A percentile compares a stretch with the other conserved stretches of the same genome.
phyloP scores from a whole-genome alignment of 2,113 vertebrate genomes.

The Argyrosomus japonicus region DNA sequence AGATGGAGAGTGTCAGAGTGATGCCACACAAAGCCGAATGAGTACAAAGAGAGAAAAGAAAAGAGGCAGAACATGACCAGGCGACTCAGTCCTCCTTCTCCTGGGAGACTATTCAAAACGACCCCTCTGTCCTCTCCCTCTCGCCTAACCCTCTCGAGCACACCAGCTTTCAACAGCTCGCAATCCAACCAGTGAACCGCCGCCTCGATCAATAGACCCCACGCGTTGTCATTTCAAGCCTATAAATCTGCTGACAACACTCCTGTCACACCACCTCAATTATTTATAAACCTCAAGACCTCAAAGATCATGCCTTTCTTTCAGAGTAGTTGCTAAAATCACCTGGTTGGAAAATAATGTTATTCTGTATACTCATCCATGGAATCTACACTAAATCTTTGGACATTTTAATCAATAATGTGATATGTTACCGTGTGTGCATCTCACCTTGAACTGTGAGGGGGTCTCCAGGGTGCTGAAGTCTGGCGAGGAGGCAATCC shows the following conservation, averaged over 20 bases:
- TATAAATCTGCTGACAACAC: slow-evolving; percentile 55
- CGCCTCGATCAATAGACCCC: slow-evolving; percentile 67
- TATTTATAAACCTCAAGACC: slow-evolving; percentile 55
- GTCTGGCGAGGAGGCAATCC: slow-evolving; percentile 91
- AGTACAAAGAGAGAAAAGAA: slow-evolving; percentile 24
- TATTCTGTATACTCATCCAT: background rate
- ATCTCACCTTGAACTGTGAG: slow-evolving; percentile 91
- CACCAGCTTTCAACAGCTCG: slow-evolving; percentile 62
- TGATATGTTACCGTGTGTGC: background rate
- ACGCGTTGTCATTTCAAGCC: slow-evolving; percentile 47
- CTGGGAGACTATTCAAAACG: slow-evolving; percentile 30
- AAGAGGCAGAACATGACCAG: slow-evolving; percentile 58
- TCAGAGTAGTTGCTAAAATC: slow-evolving; percentile 7
- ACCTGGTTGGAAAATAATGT: slow-evolving; percentile 10
- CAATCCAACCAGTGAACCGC: slow-evolving; percentile 49
- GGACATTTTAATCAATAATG: slow-evolving; percentile 32
- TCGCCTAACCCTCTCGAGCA: slow-evolving; percentile 40
- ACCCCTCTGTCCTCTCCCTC: slow-evolving; percentile 27
- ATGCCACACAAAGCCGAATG: slow-evolving; percentile 18
- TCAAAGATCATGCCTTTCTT: slow-evolving; percentile 23
- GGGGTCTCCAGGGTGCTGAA: slow-evolving; percentile 92
- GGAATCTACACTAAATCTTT: background rate
- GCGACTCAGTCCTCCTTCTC: slow-evolving; percentile 30
- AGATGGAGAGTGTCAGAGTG: slow-evolving; percentile 7
- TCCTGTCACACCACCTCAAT: slow-evolving; percentile 47